phyloP scores from a whole-genome alignment of 1,140 invertebrate species.

The Drosophila sp. region DNA sequence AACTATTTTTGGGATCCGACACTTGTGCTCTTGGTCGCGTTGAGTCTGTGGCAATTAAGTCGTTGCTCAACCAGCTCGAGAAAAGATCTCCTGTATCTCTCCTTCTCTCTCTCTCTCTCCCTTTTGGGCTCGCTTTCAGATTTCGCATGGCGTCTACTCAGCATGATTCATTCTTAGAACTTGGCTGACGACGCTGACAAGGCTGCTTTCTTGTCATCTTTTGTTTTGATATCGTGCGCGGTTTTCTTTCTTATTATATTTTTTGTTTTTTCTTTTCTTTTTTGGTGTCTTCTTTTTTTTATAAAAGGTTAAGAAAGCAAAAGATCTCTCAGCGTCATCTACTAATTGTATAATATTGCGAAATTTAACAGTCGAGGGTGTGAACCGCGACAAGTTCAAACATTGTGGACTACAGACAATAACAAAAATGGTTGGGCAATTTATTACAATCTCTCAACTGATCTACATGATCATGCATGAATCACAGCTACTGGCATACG shows the following conservation, averaged over 20 bases:
- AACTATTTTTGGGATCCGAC: slow-evolving; percentile 52
- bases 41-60: slow-evolving; percentile 48
- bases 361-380: slow-evolving; percentile 50
- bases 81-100: not conserved
- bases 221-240: slow-evolving; percentile 51
- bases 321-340: slow-evolving; percentile 28
- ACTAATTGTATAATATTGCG: slow-evolving; percentile 50
- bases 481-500: slow-evolving; percentile 19
- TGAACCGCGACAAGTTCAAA: slow-evolving; percentile 34
- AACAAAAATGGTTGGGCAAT: slow-evolving; percentile 17
- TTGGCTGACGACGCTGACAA: slow-evolving; percentile 35
- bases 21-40: slow-evolving; percentile 37
- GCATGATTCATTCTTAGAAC: slow-evolving; percentile 61
- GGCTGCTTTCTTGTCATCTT: slow-evolving; percentile 58
- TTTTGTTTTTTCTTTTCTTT: slow-evolving; percentile 12
- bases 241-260: slow-evolving; percentile 25
- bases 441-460: slow-evolving; percentile 21
- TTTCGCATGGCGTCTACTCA: slow-evolving; percentile 54
- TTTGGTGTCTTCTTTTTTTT: slow-evolving; percentile 1
- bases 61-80: slow-evolving; percentile 35
- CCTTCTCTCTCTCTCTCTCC: not conserved
- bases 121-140: not conserved
- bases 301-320: slow-evolving; percentile 39
- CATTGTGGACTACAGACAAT: slow-evolving; percentile 3
- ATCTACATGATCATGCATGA: slow-evolving; percentile 33